Conservation (phyloP, 2,797 vertebrate genomes). For the Propithecus deckenii region DNA sequence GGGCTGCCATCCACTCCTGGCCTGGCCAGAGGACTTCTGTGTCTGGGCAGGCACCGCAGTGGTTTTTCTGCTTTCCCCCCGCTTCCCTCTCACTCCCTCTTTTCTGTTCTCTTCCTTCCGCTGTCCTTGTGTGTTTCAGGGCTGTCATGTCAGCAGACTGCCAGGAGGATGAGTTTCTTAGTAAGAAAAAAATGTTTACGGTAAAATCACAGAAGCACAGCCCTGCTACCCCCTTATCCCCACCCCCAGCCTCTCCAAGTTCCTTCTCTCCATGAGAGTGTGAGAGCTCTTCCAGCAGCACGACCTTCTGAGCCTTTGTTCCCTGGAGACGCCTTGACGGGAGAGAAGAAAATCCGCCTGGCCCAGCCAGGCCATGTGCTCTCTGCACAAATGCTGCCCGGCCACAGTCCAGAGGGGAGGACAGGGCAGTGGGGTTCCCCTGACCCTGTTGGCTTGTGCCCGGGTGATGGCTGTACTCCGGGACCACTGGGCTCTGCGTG, state of each 20-base stretch:
- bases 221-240: not conserved
- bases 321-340: not conserved
- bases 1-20: fast-evolving
- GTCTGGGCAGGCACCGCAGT: fast-evolving
- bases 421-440: not conserved
- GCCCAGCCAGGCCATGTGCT: not conserved
- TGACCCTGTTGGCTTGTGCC: not conserved
- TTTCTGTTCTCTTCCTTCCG: not conserved
- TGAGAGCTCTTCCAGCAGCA: not conserved
- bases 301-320: not conserved
- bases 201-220: not conserved
- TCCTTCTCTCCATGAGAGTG: not conserved
- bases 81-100: not conserved
- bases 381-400: not conserved
- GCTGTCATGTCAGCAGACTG: not conserved
- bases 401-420: not conserved
- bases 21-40: not conserved
- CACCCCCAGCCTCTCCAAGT: not conserved
- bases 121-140: not conserved
- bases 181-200: not conserved
- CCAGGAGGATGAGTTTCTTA: not conserved
- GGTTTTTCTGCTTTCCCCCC: not conserved
- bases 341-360: not conserved
- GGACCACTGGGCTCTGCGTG: not conserved
- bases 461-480: not conserved